A percentile compares a stretch with the other conserved stretches of the same genome.
Evolutionary conservation across 2,888 invertebrate genomes (phyloP).

Genomic region (Cheilosia grossa): DNA sequence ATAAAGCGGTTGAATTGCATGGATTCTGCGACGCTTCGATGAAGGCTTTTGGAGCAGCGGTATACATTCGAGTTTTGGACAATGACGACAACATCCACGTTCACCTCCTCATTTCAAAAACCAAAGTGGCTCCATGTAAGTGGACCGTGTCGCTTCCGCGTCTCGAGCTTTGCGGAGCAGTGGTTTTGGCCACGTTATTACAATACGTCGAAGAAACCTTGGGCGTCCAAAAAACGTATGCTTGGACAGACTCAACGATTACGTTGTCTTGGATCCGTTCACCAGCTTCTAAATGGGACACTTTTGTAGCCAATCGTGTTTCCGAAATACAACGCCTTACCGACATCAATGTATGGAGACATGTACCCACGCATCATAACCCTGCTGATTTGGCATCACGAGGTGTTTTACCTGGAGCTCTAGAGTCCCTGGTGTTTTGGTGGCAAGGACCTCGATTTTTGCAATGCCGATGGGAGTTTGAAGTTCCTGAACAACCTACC

Average conservation of each 20-base stretch:
- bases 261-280: too few species aligned
- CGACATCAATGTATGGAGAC: not conserved
- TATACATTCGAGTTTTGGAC: not conserved
- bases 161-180: not conserved
- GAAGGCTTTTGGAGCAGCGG: not conserved
- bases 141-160: not conserved
- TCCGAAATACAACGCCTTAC: not conserved
- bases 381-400: not conserved
- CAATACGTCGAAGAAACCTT: too few species aligned
- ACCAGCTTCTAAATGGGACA: not conserved
- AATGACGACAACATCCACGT: not conserved
- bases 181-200: too few species aligned
- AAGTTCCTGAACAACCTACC: not conserved
- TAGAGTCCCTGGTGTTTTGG: not conserved
- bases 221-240: too few species aligned
- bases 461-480: not conserved
- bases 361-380: not conserved
- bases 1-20: not conserved
- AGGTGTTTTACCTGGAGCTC: not conserved
- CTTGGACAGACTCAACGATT: too few species aligned
- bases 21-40: conserved; percentile 3
- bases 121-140: too few species aligned
- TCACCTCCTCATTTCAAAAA: not conserved
- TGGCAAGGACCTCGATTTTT: not conserved
- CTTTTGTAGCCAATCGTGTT: conserved; percentile 3